Evolutionary conservation across 2,113 vertebrate genomes (phyloP), one percentile per base, ranked within the genome.

Genomic region (Toxotes jaculatrix): DNA sequence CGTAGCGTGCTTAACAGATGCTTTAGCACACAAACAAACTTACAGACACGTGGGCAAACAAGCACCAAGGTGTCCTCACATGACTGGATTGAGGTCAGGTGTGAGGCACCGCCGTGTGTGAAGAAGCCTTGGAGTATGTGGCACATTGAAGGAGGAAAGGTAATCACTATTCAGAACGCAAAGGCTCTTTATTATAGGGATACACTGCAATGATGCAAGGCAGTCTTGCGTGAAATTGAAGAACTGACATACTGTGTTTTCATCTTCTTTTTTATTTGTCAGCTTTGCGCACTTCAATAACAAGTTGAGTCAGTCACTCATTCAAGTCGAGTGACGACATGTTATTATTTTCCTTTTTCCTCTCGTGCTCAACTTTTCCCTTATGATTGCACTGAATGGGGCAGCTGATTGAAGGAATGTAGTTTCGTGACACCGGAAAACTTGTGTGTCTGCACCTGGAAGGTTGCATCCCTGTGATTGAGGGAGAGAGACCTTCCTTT

Each of bases 141-240:
- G 69, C 76, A 68, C 47, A 23, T 43, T 57, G 67, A 81, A 23
- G 51, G n/a, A 64, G 78, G 75, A 76, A 74, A 84, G 74, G 88
- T 91, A 87, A 95, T 95, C 93, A 90, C 88, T 87, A 94, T 95
- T 93, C 94, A 90, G 74, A 87, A 86, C 27, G 75, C 88, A 84
- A 82, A 80, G 72, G 65, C 89, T 92, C 87, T 93, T 92, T 95
- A 93, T 94, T 94, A 94, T 81, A 80, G 75, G 89, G 88, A 93
- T 93, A 90, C 83, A 88, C 78, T 47, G 90, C 92, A 88, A 94
- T 94, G 92, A 95, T 95, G 93, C 93, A 89, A 91, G 72, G 84
- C 91, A 84, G 73, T 76, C 91, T 91, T 82, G 91, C 91, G 57
- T 95, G 94, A 95, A 95, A 96, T 95, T 95, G 94, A 95, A 95